phyloP scores from a whole-genome alignment of 2,113 vertebrate species.

The Nestor notabilis region DNA sequence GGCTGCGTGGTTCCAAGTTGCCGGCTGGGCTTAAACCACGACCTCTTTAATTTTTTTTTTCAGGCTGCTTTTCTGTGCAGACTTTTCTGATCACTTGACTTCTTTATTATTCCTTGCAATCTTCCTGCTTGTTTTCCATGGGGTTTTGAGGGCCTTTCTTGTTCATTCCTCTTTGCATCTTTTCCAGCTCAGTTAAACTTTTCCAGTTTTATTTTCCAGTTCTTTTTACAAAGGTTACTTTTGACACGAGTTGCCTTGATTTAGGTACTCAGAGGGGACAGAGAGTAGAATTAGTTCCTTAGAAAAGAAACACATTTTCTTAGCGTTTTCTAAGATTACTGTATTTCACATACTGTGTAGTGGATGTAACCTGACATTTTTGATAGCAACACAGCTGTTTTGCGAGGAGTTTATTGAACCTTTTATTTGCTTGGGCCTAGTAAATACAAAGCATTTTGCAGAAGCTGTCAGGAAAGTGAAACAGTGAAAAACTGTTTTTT shows the following conservation, averaged over 20 bases:
- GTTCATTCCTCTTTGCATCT: not conserved
- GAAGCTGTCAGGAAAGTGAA: not conserved
- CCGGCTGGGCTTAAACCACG: too few relatives aligned
- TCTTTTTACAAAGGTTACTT: not conserved
- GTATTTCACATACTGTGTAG: not conserved
- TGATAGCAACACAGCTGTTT: not conserved
- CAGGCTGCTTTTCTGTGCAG: not conserved
- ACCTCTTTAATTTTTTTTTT: not conserved
- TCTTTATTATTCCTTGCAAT: not conserved
- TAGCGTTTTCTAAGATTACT: not conserved
- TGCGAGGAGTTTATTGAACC: not conserved
- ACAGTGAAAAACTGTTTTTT: accelerated
- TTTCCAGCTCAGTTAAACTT: not conserved
- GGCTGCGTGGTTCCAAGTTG: too few relatives aligned
- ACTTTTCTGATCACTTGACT: not conserved
- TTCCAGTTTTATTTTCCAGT: not conserved
- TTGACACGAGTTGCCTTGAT: not conserved
- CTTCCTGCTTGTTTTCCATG: not conserved
- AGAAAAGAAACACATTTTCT: not conserved
- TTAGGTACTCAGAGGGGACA: not conserved
- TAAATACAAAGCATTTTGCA: not conserved
- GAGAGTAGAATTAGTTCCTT: not conserved
- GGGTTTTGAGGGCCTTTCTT: not conserved
- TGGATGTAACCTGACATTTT: not conserved
- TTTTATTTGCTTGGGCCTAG: not conserved